Evolutionary conservation across 53 echinoderm and acorn worm species (phyloP), one percentile per base, ranked within the genome.

Genomic region (Arbacia lixula): DNA sequence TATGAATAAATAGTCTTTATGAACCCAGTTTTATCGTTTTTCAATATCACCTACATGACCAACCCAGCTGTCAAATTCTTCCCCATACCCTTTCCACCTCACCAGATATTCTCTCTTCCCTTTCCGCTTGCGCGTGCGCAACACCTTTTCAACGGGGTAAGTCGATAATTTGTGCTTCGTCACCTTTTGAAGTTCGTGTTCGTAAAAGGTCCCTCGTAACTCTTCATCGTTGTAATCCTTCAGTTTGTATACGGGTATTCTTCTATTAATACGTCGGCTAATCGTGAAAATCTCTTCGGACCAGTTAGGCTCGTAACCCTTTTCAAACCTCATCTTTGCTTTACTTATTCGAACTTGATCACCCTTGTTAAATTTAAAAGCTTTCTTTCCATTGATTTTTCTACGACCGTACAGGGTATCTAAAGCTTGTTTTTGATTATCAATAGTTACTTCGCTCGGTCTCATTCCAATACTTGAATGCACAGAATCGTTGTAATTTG

Each of bases 21-120:
- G n/a, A n/a, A n/a, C n/a, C n/a, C n/a, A n/a, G n/a, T n/a, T 16
- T 35, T 37, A 5, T 36, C 3, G 1, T 22, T 16, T 76, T 76
- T 72, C 43, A 27, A 46, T 19, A 4, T 72, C 31, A 29, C 36
- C 58, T 20, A 76, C 24, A 1, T 12, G 17, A 26, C 56, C 26
- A 0, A 56, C 76, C 76, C 57, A 76, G 19, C 76, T 76, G 52
- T 76, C 76, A 37, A 76, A 76, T 76, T 76, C 67, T 53, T 76
- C 56, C 2, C 56, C 69, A 58, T 54, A 80, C 2, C 80, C 87
- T 49, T 87, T 80, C 69, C 85, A 85, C 9, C 71, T 2, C 2
- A 85, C 85, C 11, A 85, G 35, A 26, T 85, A 73, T 85, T 85
- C 40, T 29, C 40, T 85, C 28, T 71, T 72, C 30, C 85, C 85